Percentiles rank a stretch among this genome's conserved stretches.
Conservation (phyloP, 2,113 vertebrate genomes). For the Picathartes gymnocephalus region DNA sequence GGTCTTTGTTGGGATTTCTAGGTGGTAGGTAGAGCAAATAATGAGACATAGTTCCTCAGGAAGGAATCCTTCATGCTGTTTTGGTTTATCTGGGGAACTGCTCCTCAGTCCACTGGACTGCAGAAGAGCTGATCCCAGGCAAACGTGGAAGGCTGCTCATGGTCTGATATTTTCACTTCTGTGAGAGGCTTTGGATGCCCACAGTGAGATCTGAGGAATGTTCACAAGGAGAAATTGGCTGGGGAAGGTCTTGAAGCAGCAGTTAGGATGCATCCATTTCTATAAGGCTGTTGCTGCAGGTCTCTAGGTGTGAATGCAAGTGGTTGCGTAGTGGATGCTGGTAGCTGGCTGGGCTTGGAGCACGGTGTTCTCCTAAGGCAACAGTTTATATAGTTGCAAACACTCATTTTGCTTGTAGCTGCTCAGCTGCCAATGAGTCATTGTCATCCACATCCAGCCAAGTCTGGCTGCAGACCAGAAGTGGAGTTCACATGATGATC, state of each 20-base stretch:
- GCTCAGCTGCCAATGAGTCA: slow-evolving; percentile 8
- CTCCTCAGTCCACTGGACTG: neutral
- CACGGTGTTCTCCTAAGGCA: neutral
- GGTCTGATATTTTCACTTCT: neutral
- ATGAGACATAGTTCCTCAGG: neutral
- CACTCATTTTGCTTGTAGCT: neutral
- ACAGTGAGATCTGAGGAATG: neutral
- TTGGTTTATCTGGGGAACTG: neutral
- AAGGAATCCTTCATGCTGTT: neutral
- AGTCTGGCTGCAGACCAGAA: neutral
- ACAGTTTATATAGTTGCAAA: neutral
- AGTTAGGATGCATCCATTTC: neutral
- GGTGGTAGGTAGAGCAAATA: neutral
- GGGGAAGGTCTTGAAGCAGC: neutral
- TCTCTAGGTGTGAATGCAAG: neutral
- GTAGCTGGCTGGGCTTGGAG: neutral
- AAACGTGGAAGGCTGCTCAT: neutral
- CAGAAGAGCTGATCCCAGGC: neutral
- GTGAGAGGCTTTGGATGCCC: neutral
- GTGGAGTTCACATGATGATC: neutral
- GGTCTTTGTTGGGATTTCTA: neutral
- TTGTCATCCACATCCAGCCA: neutral
- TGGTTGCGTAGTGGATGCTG: neutral
- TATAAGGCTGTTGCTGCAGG: neutral
- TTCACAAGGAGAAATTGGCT: neutral